Evolutionary conservation across 2,797 vertebrate species (phyloP), one percentile per base, ranked within the genome.

Genomic region (Scolopax bukidnonensis): DNA sequence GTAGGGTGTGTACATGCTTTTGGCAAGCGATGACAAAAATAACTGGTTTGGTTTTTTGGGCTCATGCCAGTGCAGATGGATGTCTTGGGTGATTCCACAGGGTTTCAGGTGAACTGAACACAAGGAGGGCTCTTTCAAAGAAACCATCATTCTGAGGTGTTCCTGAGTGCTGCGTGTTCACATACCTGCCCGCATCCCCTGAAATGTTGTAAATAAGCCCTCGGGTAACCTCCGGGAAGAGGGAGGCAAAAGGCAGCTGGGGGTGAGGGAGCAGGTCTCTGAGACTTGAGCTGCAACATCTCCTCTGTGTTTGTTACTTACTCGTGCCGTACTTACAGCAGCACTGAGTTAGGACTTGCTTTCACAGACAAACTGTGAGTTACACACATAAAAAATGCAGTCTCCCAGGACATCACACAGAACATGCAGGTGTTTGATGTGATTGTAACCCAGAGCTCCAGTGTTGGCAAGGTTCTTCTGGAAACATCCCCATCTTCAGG

Each of bases 291-390:
- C 11, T 48, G 24, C 47, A 50, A 59, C 14, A 11, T n/a, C 43
- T 53, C 30, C 12, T 77, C 60, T 10, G 0, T 33, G 14, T 61
- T 61, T 70, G 23, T 56, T 50, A 50, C 12, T 54, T 64, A 30
- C 7, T 79, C 1, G 4, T 51, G 53, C 5, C 0, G 0, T 68
- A 30, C 20, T 16, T 41, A 11, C 18, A 30, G 33, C 2, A 0
- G 24, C 17, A 45, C 24, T 17, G 51, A n/a, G 38, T 89, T 54
- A 59, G 33, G 32, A 57, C 33, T 38, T 53, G 41, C n/a, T 84
- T 57, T 65, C 51, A 33, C 53, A 50, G 51, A 24, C 32, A 76
- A 33, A 27, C 51, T 65, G 28, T 65, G 63, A 73, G 15, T 28
- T 61, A 63, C 41, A 41, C n/a, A 30, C 7, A 11, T 14, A 6